These are phyloP conservation scores for Callipepla californica DNA, from an alignment of 2,113 vertebrate species.

Conservation along the genomic window DNA sequence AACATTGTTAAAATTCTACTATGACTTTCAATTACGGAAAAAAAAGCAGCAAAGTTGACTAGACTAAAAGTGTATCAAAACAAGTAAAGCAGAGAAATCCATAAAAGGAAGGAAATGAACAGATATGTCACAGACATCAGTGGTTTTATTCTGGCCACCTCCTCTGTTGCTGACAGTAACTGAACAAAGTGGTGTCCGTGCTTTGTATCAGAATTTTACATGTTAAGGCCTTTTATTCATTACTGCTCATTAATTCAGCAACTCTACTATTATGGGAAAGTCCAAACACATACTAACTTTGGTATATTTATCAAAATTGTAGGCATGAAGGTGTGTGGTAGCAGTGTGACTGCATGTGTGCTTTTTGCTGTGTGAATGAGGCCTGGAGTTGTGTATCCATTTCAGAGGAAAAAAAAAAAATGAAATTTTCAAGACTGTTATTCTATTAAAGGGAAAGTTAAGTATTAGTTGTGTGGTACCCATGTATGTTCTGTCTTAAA, in stretches of 20 bases:
- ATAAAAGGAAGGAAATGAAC: background rate
- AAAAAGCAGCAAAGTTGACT: background rate
- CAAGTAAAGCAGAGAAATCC: background rate
- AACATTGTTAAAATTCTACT: slow-evolving; percentile 18
- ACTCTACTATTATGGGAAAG: background rate
- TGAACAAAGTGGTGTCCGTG: fast-evolving
- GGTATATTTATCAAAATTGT: background rate
- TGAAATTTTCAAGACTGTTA: background rate
- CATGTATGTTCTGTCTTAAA: background rate
- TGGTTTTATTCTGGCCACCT: background rate
- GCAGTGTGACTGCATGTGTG: fast-evolving
- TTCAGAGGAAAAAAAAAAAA: background rate
- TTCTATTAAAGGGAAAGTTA: background rate
- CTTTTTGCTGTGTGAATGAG: fast-evolving
- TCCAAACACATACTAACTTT: background rate
- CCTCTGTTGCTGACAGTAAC: background rate
- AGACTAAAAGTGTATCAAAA: slow-evolving; percentile 6
- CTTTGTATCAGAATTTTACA: background rate
- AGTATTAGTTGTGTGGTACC: background rate
- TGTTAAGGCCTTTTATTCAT: background rate
- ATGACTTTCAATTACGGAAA: slow-evolving; percentile 17
- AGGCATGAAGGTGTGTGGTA: background rate
- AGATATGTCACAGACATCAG: background rate
- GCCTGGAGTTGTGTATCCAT: background rate
- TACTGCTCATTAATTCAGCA: background rate